Base-by-base conservation (phyloP, 2,113 vertebrate species). In the Fregata magnificens region DNA sequence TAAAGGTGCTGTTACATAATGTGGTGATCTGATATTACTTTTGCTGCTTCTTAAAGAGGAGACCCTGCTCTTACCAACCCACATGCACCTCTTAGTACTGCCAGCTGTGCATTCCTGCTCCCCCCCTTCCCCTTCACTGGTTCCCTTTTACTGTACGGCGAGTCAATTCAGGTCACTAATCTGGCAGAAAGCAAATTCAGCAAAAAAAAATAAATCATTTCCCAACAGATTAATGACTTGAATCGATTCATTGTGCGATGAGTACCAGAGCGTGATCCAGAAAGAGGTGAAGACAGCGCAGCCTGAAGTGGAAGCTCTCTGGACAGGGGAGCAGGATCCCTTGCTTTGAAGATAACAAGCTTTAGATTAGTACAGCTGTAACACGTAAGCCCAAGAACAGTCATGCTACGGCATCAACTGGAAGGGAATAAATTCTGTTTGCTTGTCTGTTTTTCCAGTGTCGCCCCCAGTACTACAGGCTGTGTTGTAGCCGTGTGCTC, bases 271-370 rank as follows among this genome's bases (percentile, higher is more conserved):
- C 2, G 2, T 16, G 55, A 71, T 45, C 45, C 0, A 1, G 28
- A 14, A 49, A 32, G 65, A 49, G n/a, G 20, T 15, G 29, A 81
- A 38, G 59, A n/a, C 24, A 12, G 28, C 6, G 3, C 29, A 29
- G 45, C 20, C 63, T 69, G 34, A 40, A 22, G 70, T 2, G 25
- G 56, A 44, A 91, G 11, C n/a, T 69, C 34, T 34, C 13, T 10
- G 5, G 0, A 0, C 26, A 3, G 16, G 44, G n/a, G 11, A 29
- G 32, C 26, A 5, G 40, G 22, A 49, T 31, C 34, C 17, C n/a
- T 36, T 40, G 24, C 50, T 82, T 29, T 24, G 52, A 49, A 34
- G 25, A 42, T 6, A 20, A 4, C 1, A 8, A 45, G 14, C 49
- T 58, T 63, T 26, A 16, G 21, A 7, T 31, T 13, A 32, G 16